phyloP scores from a whole-genome alignment of 2,113 vertebrate species.

The Ptilorrhoa leucosticta region DNA sequence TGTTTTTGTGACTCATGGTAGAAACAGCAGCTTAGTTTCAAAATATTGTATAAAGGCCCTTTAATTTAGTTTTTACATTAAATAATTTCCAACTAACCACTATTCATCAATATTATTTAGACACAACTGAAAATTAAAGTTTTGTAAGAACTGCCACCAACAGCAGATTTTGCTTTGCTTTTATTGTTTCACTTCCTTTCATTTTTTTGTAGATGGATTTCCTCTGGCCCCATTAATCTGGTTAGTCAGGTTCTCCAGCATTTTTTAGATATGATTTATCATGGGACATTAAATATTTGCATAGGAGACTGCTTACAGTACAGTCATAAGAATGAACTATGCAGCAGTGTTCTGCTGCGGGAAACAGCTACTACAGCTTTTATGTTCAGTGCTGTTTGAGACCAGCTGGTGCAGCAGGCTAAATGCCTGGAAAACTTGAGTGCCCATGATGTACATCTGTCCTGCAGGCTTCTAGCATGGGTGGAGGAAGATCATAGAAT shows the following conservation, averaged over 20 bases:
- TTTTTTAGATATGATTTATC: conserved; percentile 57
- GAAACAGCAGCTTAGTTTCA: conserved; percentile 34
- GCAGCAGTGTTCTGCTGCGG: neutral
- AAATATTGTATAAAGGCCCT: neutral
- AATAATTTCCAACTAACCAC: neutral
- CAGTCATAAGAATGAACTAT: neutral
- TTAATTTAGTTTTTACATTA: conserved; percentile 18
- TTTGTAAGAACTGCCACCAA: neutral
- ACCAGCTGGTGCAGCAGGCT: neutral
- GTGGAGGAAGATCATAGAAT: neutral
- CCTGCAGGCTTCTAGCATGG: neutral
- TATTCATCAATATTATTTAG: conserved; percentile 6
- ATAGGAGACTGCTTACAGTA: neutral
- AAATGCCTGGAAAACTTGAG: neutral
- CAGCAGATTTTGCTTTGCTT: conserved; percentile 48
- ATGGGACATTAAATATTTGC: conserved; percentile 54
- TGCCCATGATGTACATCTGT: neutral
- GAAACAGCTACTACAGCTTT: neutral
- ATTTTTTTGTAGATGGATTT: neutral
- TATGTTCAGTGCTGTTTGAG: neutral
- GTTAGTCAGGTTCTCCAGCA: conserved; percentile 57
- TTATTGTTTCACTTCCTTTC: conserved; percentile 3
- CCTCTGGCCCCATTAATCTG: conserved; percentile 12
- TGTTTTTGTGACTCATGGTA: conserved; percentile 54
- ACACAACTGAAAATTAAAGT: neutral